Evolutionary conservation across 2,797 vertebrate genomes (phyloP), one percentile per base, ranked within the genome.

Genomic region (Anniella stebbinsi): DNA sequence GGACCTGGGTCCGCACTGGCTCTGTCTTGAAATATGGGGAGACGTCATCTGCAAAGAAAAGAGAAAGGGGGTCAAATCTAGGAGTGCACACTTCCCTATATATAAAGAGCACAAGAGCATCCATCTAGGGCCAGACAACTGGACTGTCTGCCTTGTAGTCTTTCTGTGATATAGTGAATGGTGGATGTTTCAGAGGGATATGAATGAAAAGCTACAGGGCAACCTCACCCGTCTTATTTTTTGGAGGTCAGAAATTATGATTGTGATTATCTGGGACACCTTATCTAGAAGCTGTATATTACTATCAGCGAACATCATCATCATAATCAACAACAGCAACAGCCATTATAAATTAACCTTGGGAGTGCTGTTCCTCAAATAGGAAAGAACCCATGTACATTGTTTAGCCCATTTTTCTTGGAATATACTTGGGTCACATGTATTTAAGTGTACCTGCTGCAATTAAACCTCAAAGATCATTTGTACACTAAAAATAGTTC

Each of bases 21-120:
- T 99, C 99, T 69, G 98, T 99, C 97, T 99, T 99, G 95, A 99
- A 99, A 92, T 99, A 99, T 0, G 99, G 99, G 11, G 99, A 97
- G 80, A 99, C 99, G 0, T 99, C 99, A 17, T 99, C 99, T 98
- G 97, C 0, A 54, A 95, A 85, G 86, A 90, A 84, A 94, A 82
- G 92, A 36, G 89, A 54, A 86, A 83, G 41, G 88, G 77, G 18
- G 36, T 30, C 41, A 80, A 87, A 38, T 1, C 93, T 13, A 72
- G 93, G 84, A 69, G 48, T 72, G 15, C 8, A n/a, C 41, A 69
- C 4, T 54, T 51, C 18, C 41, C 13, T 28, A 6, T 2, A 12
- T 28, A 25, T 83, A 38, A 0, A 1, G 4, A n/a, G 57, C 88
- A 86, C 2, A 66, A 51, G 60, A 57, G 13, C 23, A n/a, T 78